phyloP scores from a whole-genome alignment of 2,113 vertebrate genomes.

The Tringa solitaria region DNA sequence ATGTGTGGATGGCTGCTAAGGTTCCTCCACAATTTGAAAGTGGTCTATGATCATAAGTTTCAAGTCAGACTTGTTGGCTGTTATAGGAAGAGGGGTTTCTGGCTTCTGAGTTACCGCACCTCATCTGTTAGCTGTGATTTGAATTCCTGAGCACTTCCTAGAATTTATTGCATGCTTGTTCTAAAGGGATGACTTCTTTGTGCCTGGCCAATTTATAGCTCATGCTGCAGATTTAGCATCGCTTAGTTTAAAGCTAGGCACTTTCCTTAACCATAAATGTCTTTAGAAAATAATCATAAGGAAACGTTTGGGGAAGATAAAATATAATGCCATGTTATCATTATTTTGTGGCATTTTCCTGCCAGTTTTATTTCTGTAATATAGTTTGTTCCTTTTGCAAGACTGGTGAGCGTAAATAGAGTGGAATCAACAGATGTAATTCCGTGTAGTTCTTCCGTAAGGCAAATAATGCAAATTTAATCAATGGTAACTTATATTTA shows the following conservation, averaged over 20 bases:
- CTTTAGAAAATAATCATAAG: background rate
- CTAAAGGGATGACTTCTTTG: background rate
- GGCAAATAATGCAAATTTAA: background rate
- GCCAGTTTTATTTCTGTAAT: background rate
- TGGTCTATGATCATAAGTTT: background rate
- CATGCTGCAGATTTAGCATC: background rate
- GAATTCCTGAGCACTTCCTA: background rate
- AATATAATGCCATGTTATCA: background rate
- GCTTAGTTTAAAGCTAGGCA: background rate
- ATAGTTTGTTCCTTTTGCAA: background rate
- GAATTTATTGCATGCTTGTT: background rate
- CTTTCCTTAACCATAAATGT: background rate
- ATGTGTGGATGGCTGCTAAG: background rate
- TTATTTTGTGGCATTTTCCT: background rate
- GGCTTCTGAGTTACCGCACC: background rate
- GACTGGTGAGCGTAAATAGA: background rate
- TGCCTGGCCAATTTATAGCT: background rate
- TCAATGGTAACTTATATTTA: background rate
- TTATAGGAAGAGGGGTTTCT: background rate
- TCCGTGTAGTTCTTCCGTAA: background rate
- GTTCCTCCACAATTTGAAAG: background rate
- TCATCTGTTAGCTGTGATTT: background rate
- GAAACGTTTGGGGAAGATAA: background rate
- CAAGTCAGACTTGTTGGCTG: fast-evolving
- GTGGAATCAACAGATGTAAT: background rate